Base-by-base conservation (phyloP, 2,113 vertebrate genomes). In the Turdus rufiventris region DNA sequence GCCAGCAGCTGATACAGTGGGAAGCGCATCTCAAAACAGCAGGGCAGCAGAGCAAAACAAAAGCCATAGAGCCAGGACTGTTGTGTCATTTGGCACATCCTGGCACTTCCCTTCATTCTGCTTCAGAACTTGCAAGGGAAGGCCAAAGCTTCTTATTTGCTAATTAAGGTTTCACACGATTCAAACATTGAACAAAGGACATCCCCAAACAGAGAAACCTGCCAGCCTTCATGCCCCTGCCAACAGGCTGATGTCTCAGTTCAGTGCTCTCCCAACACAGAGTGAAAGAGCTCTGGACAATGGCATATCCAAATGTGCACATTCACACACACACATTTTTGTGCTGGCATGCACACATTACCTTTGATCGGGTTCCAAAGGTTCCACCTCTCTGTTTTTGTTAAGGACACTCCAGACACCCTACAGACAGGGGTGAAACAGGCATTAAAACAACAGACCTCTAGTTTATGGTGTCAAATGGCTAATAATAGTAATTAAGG, bases 1-100 rank as follows among this genome's bases (percentile, higher is more conserved):
- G 91, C 94, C 93, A 89, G 85, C 78, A 88, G 94, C 75, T 80
- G 89, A 79, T 85, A 54, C 58, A 93, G 85, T 28, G 82, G 78
- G 62, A 93, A 94, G 60, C 3, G 0, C 85, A 60, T 94, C 87
- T 76, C 81, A 33, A 38, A 95, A 42, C 95, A 96, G 95, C 84
- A 43, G 91, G 94, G 58, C 62, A 73, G 93, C 21, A 1, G 20
- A 81, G 71, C 33, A 10, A 85, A 94, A 85, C 78, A 73, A 95
- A 91, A 91, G 29, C 47, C 71, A 24, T 0, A 12, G 74, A 95
- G 85, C 62, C 67, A 66, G 71, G 14, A 31, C 47, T 13, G 2
- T 73, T 70, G 18, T 34, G 51, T 89, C 74, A 28, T 58, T 93
- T 92, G 81, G 85, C 91, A 94, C 78, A 76, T 73, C 74, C 78